phyloP scores from a whole-genome alignment of 2,888 invertebrate genomes.

The Dasysyrphus albostriatus region DNA sequence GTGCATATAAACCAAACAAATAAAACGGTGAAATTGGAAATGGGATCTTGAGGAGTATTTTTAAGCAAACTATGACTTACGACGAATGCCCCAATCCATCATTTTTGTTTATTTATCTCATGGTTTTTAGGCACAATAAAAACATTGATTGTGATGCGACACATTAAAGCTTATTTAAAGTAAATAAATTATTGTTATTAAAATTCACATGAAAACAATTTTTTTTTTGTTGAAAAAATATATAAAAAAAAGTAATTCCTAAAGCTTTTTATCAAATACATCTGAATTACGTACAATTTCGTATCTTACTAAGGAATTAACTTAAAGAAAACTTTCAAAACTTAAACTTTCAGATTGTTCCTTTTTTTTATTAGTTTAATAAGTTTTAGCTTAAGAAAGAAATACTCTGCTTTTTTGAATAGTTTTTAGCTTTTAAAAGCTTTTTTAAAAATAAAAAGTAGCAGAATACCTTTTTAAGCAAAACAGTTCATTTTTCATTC shows the following conservation, averaged over 20 bases:
- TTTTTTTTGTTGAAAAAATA: no score
- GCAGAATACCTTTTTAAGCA: not conserved
- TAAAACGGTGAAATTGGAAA: not conserved
- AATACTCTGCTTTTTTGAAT: not conserved
- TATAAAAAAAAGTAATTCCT: no score
- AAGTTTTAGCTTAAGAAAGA: no score
- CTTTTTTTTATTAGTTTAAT: no score
- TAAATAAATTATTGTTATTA: not conserved
- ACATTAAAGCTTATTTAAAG: not conserved
- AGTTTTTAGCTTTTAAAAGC: not conserved
- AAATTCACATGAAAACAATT: not conserved
- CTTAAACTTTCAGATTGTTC: no score
- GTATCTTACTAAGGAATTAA: no score
- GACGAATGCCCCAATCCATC: slow-evolving; percentile 91
- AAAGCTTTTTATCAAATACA: no score
- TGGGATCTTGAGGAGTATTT: not conserved
- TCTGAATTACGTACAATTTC: not conserved
- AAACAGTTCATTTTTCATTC: no score
- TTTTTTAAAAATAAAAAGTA: not conserved
- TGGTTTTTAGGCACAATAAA: not conserved
- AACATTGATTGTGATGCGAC: not conserved
- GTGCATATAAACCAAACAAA: not conserved
- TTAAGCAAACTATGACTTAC: slow-evolving; percentile 84
- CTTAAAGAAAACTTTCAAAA: no score
- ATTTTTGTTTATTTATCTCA: slow-evolving; percentile 83